Base-by-base conservation (phyloP, 2,888 invertebrate genomes). In the Apamea sordens region DNA sequence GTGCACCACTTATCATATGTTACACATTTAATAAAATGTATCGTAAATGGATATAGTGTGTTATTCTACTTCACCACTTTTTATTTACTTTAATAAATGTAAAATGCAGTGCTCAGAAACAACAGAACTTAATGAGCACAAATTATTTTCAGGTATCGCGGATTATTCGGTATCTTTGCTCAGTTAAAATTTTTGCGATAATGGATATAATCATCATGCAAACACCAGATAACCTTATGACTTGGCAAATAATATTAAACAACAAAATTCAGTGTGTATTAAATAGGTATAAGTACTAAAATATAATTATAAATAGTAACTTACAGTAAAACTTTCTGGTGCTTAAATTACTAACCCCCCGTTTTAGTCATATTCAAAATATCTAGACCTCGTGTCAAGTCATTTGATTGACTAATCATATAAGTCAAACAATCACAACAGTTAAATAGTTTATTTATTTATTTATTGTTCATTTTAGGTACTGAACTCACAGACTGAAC, bases 1-100 rank as follows among this genome's bases (percentile, higher is more conserved):
- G 91, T 92, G 91, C 90, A 89, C 71, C 79, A 86, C 79, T 88
- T 88, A 86, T 87, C 87, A 82, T 80, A 83, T 87, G 86, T 90
- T 86, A 84, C 77, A 79, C 80, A 83, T 83, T 75, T 78, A 47
- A 24, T 63, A 32, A 32, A 63, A 80, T 82, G 86, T 87, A 89
- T 83, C 78, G n/a, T n/a, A n/a, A n/a, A n/a, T n/a, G n/a, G n/a
- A n/a, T n/a, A n/a, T 83, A 86, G 78, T 77, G 11, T 84, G 81
- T 81, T 89, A 80, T 85, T 84, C 85, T 73, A 77, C 72, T 77
- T 72, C 70, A 68, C 32, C 41, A 83, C 74, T 81, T 86, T 78
- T 82, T 79, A 47, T 72, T 69, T 50, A 76, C 44, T 76, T 24
- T 32, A 77, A 56, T 50, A 5, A 71, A 73, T 67, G 7, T 56